A percentile compares a stretch with the other conserved stretches of the same genome.
Evolutionary conservation across 2,888 invertebrate genomes (phyloP).

Genomic region (Rhaphigaster nebulosa): DNA sequence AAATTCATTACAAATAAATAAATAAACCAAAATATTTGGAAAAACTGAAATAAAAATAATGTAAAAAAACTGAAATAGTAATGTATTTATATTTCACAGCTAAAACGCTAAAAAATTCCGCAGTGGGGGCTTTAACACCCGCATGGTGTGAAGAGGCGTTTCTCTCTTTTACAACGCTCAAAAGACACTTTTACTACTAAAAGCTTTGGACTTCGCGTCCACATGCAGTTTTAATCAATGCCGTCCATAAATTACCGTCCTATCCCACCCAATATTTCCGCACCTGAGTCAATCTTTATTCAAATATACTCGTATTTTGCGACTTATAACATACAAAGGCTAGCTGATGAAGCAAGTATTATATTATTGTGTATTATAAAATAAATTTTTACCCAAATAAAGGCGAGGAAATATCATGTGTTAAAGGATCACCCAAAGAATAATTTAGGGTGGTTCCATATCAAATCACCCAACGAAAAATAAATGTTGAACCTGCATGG

Average conservation of each 20-base stretch:
- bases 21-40: neutral
- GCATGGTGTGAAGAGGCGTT: neutral
- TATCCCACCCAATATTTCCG: neutral
- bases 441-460: too few relatives aligned
- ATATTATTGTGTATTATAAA: too few relatives aligned
- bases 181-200: neutral
- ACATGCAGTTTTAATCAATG: neutral
- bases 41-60: neutral
- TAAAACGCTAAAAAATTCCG: neutral
- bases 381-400: neutral
- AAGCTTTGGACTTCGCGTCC: neutral
- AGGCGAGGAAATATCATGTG: too few relatives aligned
- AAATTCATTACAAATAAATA: too few relatives aligned
- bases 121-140: neutral
- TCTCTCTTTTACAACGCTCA: neutral
- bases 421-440: too few relatives aligned
- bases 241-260: neutral
- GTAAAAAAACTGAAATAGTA: too few relatives aligned
- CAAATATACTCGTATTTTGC: too few relatives aligned
- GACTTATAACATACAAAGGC: too few relatives aligned
- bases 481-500: too few relatives aligned
- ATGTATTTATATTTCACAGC: neutral
- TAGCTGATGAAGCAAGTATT: too few relatives aligned
- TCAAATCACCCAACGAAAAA: too few relatives aligned
- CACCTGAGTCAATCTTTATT: neutral